Base-by-base conservation (phyloP, 2,797 vertebrate genomes). In the Neosilurus mollespiculum region DNA sequence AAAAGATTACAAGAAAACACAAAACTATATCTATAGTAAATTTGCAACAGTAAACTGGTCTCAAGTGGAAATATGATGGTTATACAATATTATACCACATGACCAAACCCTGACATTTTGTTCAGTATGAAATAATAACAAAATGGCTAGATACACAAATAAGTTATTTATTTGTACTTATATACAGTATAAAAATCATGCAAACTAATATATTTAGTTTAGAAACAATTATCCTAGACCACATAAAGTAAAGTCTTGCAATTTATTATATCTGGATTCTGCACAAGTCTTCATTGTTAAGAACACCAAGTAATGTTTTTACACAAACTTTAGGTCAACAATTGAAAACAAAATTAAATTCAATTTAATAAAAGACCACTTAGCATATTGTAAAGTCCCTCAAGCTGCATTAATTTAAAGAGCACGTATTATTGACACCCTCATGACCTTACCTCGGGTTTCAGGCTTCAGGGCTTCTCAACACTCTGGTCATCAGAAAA, bases 101-200 rank as follows among this genome's bases (percentile, higher is more conserved):
- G 51, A 59, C 62, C 65, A 61, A 30, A 16, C 37, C 43, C 4
- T 61, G 64, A 70, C 37, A 22, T 59, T 76, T 73, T 65, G 49
- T n/a, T 54, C 0, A 0, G 20, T 54, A 30, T 14, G n/a, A 6
- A 26, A 54, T 82, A 58, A 34, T 24, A 53, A 75, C 59, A 82
- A 76, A 53, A 73, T 64, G 56, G n/a, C 72, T 76, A 49, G 14
- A 77, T 59, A 51, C 53, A 69, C 4, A 78, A 69, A 69, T 43
- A 43, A 83, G 9, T 62, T 43, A 82, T 26, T 1, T 56, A 22
- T 76, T 67, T 34, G 76, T 54, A 76, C 30, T 22, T 51, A 59
- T 51, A 69, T 51, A 8, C 37, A 61, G 34, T 56, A 78, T 49
- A 77, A 69, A 78, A 67, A 58, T 77, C 62, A 69, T 30, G 73